Conservation (phyloP, 2,888 invertebrate genomes). For the Reticulitermes lucifugus region DNA sequence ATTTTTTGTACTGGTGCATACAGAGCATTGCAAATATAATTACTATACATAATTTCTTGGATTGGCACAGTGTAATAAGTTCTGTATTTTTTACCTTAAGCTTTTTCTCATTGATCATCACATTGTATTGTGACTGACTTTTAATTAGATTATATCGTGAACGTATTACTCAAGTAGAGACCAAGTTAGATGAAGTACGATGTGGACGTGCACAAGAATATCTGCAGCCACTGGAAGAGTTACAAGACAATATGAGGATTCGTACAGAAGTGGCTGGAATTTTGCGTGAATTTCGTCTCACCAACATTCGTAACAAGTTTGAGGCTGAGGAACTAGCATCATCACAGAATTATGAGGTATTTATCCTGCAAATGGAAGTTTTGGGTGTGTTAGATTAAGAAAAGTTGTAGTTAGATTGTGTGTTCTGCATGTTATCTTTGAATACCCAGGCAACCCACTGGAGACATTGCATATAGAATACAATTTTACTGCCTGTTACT, state of each 20-base stretch:
- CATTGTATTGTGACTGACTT: not conserved
- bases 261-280: slow-evolving; percentile 93
- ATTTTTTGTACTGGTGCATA: too few relatives aligned
- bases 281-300: slow-evolving; percentile 79
- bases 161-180: slow-evolving; percentile 84
- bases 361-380: too few relatives aligned
- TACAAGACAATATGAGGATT: slow-evolving; percentile 88
- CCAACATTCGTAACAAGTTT: slow-evolving; percentile 87
- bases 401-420: too few relatives aligned
- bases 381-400: too few relatives aligned
- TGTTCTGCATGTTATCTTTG: too few relatives aligned
- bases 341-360: slow-evolving; percentile 87
- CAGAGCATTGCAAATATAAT: too few relatives aligned
- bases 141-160: slow-evolving; percentile 77
- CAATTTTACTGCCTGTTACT: too few relatives aligned
- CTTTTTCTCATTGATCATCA: not conserved
- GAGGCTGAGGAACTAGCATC: slow-evolving; percentile 92
- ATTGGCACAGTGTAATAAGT: not conserved
- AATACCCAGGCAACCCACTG: too few relatives aligned
- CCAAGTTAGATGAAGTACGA: slow-evolving; percentile 86
- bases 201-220: slow-evolving; percentile 91
- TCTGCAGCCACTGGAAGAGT: slow-evolving; percentile 83
- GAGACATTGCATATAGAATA: too few relatives aligned
- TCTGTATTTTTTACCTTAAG: not conserved
- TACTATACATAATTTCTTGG: too few relatives aligned